A percentile compares a stretch with the other conserved stretches of the same genome.
Conservation (phyloP, 2,888 invertebrate species). For the Odontocolon sp. region DNA sequence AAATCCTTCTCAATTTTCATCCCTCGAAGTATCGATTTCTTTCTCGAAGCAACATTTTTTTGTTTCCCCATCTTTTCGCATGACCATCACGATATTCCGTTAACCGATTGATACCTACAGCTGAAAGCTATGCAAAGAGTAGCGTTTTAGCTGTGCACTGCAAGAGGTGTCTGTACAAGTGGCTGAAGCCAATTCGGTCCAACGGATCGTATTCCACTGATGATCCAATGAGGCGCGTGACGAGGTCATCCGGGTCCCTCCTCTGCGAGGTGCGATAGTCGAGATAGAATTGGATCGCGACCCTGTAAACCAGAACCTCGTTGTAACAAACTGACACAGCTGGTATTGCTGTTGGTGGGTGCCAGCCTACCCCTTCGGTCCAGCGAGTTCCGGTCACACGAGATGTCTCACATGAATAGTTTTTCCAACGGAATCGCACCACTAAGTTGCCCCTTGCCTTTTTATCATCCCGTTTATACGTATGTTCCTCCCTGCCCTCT, state of each 20-base stretch:
- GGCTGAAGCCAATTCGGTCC: conserved; percentile 24
- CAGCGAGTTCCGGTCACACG: conserved; percentile 14
- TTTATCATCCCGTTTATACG: background rate
- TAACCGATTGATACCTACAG: too few species aligned
- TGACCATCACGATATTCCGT: too few species aligned
- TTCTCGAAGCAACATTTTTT: too few species aligned
- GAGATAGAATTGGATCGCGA: background rate
- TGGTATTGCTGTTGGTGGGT: too few species aligned
- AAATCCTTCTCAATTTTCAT: too few species aligned
- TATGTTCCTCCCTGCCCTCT: background rate
- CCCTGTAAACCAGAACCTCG: too few species aligned
- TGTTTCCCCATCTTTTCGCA: too few species aligned
- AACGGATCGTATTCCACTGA: conserved; percentile 23
- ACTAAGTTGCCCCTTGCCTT: background rate
- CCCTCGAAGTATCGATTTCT: too few species aligned
- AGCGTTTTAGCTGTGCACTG: too few species aligned
- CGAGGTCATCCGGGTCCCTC: background rate
- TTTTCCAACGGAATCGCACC: conserved; percentile 20
- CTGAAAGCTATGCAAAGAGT: too few species aligned
- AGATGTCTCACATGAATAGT: conserved; percentile 20
- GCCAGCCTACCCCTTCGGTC: conserved; percentile 1
- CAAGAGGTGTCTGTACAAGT: background rate
- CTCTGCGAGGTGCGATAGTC: background rate
- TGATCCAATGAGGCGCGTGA: conserved; percentile 13
- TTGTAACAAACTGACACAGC: too few species aligned